Base-by-base conservation (phyloP, 2,113 vertebrate species). In the Arenaria interpres region DNA sequence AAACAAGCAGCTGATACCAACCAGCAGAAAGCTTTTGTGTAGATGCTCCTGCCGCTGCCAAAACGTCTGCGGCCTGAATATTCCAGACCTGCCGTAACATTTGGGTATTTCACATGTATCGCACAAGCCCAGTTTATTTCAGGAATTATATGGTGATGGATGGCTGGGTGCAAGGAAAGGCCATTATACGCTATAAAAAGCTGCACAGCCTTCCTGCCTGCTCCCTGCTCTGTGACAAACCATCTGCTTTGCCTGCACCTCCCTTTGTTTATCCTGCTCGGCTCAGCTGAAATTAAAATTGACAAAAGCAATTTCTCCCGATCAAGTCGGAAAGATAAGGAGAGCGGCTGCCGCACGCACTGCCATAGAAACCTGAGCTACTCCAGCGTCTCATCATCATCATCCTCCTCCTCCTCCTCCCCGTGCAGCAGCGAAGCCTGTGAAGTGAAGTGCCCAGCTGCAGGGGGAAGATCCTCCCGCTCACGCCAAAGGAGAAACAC, bases 281-380 rank as follows among this genome's bases (percentile, higher is more conserved):
- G 85, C 81, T 97, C 92, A 92, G 84, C 80, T 88, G 81, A 97
- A 97, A 98, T 96, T 89, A 97, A 97, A 98, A 97, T 92, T 81
- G 79, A 97, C 96, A 96, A 97, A 97, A 94, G 54, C 77, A 95
- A 91, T 96, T 95, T 96, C 84, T 95, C 79, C 89, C 13, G 90
- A 96, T 94, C 85, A 93, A 85, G 67, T 87, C 46, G 51, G 92
- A 91, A 74, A 92, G 85, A 95, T 95, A 89, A 97, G 93, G 72
- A 73, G 88, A 51, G 46, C 2, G 43, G 33, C 88, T 89, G 62
- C 78, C 30, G 63, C 75, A 11, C 68, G 2, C 77, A 85, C 72
- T 59, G 95, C 93, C 64, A 93, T 86, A 96, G 93, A 94, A 97
- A 96, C 76, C 95, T 87, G 64, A 83, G 74, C 92, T 66, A 22